Percentiles rank a stretch among this genome's conserved stretches.
These are phyloP conservation scores for Grus americana DNA, from an alignment of 2,113 vertebrate species.

Conservation along the genomic window DNA sequence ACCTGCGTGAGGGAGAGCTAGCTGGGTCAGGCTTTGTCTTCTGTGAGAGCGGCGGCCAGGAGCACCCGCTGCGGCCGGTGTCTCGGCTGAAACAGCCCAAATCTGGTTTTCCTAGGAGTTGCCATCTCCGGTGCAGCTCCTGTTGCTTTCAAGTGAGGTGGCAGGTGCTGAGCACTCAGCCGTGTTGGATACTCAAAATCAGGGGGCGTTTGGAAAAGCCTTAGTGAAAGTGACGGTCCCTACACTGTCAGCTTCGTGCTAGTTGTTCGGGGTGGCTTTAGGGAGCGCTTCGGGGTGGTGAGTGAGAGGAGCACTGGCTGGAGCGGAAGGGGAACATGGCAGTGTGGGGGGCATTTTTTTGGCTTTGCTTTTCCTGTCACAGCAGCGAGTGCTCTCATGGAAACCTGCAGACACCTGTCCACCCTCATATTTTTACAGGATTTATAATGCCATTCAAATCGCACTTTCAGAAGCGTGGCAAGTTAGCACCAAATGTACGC, in stretches of 20 bases:
- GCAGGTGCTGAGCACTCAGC: neutral
- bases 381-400: neutral
- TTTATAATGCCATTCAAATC: neutral
- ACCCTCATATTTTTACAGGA: neutral
- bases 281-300: neutral
- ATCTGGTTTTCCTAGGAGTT: rapidly evolving
- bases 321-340: neutral
- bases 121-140: neutral
- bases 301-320: rapidly evolving
- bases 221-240: rapidly evolving
- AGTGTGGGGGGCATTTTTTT: rapidly evolving
- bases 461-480: rapidly evolving
- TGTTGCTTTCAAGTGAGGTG: neutral
- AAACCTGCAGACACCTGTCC: neutral
- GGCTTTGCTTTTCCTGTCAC: neutral
- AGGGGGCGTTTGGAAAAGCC: rapidly evolving
- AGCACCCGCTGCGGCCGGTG: neutral
- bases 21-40: neutral
- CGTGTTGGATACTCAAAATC: rapidly evolving
- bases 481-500: rapidly evolving
- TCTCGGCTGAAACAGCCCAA: rapidly evolving
- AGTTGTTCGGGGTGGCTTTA: rapidly evolving
- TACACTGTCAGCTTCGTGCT: rapidly evolving
- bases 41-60: neutral
- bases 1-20: neutral